phyloP scores from a whole-genome alignment of 1,140 invertebrate genomes.

The Aphaenogaster rudis region DNA sequence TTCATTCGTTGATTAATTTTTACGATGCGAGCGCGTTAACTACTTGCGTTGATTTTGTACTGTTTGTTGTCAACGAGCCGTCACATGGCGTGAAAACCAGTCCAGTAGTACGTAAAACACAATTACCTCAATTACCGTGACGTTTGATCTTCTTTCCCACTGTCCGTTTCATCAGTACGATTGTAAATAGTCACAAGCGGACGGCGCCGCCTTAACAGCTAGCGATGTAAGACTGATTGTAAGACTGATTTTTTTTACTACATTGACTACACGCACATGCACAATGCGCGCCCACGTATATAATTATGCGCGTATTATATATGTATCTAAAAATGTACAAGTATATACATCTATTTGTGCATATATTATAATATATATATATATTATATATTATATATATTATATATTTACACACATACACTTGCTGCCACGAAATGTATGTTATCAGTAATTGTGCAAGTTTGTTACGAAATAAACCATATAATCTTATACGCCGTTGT shows the following conservation, averaged over 20 bases:
- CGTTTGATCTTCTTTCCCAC: background rate
- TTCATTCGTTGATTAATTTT: conserved; percentile 16
- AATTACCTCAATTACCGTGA: background rate
- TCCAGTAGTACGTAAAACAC: background rate
- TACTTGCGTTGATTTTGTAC: conserved; percentile 5
- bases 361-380: conserved; percentile 34
- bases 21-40: background rate
- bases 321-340: conserved; percentile 7
- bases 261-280: conserved; percentile 38
- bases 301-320: conserved; percentile 47
- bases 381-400: conserved; percentile 22
- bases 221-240: conserved; percentile 77
- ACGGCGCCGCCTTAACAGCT: conserved; percentile 50
- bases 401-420: conserved; percentile 60
- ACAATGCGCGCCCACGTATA: conserved; percentile 45
- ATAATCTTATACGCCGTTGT: conserved; percentile 31
- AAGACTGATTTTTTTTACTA: conserved; percentile 78
- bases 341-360: background rate
- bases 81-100: background rate
- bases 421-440: conserved; percentile 14
- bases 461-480: conserved; percentile 78
- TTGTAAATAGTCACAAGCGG: conserved; percentile 62
- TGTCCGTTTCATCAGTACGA: background rate
- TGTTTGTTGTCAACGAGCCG: background rate
- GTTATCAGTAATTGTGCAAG: conserved; percentile 74